phyloP scores from a whole-genome alignment of 2,888 invertebrate genomes.

The Diaprepes abbreviatus region DNA sequence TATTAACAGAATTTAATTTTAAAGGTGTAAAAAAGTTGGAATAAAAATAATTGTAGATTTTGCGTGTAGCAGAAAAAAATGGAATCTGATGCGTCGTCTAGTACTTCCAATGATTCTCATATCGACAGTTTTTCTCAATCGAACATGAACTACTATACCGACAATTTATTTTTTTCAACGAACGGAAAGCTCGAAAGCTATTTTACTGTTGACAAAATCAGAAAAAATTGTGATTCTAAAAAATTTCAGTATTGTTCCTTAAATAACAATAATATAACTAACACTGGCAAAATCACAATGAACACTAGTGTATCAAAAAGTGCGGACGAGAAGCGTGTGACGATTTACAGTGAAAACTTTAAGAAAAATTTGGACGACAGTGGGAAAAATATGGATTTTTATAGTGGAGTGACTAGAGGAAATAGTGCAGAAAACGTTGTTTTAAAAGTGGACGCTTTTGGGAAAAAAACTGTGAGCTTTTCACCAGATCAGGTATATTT shows the following conservation, averaged over 20 bases:
- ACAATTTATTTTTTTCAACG: slow-evolving; percentile 60
- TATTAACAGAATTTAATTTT: no score
- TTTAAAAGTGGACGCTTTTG: slow-evolving; percentile 62
- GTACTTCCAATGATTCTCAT: slow-evolving; percentile 64
- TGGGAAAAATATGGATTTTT: slow-evolving; percentile 51
- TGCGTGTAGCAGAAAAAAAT: slow-evolving; percentile 32
- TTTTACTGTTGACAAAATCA: slow-evolving; percentile 56
- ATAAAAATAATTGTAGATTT: no score
- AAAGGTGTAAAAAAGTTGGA: not conserved
- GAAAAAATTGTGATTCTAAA: slow-evolving; percentile 50
- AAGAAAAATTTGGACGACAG: slow-evolving; percentile 32
- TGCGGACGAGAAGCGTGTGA: slow-evolving; percentile 28
- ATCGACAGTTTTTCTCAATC: slow-evolving; percentile 56
- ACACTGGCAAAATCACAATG: slow-evolving; percentile 10
- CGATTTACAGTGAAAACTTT: slow-evolving; percentile 43
- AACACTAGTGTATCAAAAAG: slow-evolving; percentile 6
- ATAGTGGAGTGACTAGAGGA: slow-evolving; percentile 42
- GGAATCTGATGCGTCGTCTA: slow-evolving; percentile 59
- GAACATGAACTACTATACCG: slow-evolving; percentile 61
- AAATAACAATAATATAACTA: slow-evolving; percentile 34
- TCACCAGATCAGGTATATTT: slow-evolving; percentile 75
- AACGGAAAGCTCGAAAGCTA: slow-evolving; percentile 61
- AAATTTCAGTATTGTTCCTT: slow-evolving; percentile 56
- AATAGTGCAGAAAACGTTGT: slow-evolving; percentile 57
- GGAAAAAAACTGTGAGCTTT: slow-evolving; percentile 66